phyloP scores from a whole-genome alignment of 1,140 invertebrate species.

The Coenobita brevimanus region DNA sequence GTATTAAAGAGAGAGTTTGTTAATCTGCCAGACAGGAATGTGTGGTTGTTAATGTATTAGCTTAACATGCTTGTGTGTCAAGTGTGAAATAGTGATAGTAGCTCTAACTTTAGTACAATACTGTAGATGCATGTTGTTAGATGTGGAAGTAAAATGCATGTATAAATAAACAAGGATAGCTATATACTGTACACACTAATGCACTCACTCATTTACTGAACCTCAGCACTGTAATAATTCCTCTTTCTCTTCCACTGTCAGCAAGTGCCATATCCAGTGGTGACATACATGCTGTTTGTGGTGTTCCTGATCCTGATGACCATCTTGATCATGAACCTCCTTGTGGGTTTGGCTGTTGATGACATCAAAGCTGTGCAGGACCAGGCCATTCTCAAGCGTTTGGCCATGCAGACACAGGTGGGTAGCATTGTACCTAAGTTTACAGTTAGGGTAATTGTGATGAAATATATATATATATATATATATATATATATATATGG shows the following conservation, averaged over 20 bases:
- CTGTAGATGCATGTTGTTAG: not conserved
- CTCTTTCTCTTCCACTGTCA: not conserved
- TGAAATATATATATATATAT: no score
- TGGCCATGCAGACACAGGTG: conserved; percentile 76
- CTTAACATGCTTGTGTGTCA: no score
- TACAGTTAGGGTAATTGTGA: not conserved
- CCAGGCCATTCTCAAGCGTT: conserved; percentile 75
- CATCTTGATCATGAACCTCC: conserved; percentile 86
- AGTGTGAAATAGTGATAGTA: no score
- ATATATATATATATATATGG: no score
- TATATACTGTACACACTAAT: no score
- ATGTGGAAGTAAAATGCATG: no score
- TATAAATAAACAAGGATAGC: no score
- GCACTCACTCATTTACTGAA: not conserved
- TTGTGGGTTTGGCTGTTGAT: conserved; percentile 75
- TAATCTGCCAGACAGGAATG: no score
- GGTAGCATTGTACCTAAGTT: no score
- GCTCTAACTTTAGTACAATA: no score
- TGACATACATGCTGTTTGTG: conserved; percentile 84
- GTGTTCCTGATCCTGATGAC: conserved; percentile 87
- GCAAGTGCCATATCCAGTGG: conserved; percentile 73
- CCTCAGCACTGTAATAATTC: not conserved
- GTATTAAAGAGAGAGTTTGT: no score
- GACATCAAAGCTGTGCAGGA: conserved; percentile 74
- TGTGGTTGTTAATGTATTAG: no score